Conservation (phyloP, 2,797 vertebrate genomes). For the Myotis vivesi region DNA sequence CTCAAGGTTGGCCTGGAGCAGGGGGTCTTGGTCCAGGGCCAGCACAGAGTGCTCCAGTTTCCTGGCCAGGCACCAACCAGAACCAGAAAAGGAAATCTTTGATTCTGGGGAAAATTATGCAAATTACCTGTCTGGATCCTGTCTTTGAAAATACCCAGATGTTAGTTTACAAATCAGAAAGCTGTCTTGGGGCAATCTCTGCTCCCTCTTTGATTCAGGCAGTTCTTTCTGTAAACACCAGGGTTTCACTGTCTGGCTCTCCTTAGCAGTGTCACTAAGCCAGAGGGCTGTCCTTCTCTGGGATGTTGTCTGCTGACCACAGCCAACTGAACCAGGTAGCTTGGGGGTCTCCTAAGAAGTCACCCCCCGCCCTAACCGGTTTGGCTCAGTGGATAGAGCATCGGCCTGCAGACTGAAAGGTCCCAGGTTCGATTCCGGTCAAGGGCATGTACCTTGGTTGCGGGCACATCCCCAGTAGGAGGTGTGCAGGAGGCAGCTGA, state of each 20-base stretch:
- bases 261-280: neutral
- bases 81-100: neutral
- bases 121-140: conserved; percentile 24
- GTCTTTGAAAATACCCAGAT: conserved; percentile 24
- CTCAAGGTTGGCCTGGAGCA: neutral
- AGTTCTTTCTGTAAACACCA: neutral
- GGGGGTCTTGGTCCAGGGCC: neutral
- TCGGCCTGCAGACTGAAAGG: too few relatives aligned
- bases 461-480: too few relatives aligned
- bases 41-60: neutral
- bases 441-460: too few relatives aligned
- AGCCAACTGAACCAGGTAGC: neutral
- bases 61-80: neutral
- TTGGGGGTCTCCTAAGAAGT: neutral
- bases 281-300: neutral
- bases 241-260: neutral
- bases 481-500: too few relatives aligned
- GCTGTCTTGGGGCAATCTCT: neutral
- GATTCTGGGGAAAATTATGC: neutral
- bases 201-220: neutral
- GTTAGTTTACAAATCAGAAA: neutral
- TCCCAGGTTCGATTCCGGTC: too few relatives aligned
- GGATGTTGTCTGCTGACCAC: neutral
- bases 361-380: too few relatives aligned
- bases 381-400: too few relatives aligned